Conservation (phyloP, 1,140 invertebrate genomes). For the Pseudomyrmex cubaensis region DNA sequence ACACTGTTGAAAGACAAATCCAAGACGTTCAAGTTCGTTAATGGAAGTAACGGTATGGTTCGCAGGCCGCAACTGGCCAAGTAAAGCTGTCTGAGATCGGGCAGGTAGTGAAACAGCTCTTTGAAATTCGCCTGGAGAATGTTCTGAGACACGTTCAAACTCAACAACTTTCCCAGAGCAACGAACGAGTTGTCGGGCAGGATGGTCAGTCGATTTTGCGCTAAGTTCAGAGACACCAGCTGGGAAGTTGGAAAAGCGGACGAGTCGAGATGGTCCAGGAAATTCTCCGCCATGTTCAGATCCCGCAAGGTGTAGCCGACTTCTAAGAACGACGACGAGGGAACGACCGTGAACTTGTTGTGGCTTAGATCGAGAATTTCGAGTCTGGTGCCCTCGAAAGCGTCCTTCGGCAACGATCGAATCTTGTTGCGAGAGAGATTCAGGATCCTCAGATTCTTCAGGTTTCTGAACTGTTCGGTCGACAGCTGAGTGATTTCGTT, state of each 20-base stretch:
- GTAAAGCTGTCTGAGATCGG: constrained; percentile 91
- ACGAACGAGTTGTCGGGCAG: constrained; percentile 96
- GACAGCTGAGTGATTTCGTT: constrained; percentile 92
- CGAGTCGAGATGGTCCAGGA: constrained; percentile 94
- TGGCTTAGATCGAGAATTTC: constrained; percentile 92
- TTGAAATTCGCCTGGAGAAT: constrained; percentile 94
- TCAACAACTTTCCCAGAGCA: constrained; percentile 91
- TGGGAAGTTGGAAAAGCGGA: constrained; percentile 94
- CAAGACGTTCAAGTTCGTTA: constrained; percentile 90
- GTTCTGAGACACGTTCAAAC: constrained; percentile 93
- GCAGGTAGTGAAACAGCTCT: constrained; percentile 95
- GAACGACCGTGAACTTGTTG: constrained; percentile 92
- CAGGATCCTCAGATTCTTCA: constrained; percentile 90
- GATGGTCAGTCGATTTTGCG: constrained; percentile 92
- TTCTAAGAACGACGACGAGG: constrained; percentile 89
- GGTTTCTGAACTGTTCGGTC: constrained; percentile 92
- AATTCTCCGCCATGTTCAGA: constrained; percentile 92
- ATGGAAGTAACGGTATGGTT: constrained; percentile 89
- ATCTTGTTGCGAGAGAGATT: constrained; percentile 92
- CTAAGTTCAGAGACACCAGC: constrained; percentile 91
- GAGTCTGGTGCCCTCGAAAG: constrained; percentile 92
- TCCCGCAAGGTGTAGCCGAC: constrained; percentile 91
- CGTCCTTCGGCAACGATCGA: constrained; percentile 90
- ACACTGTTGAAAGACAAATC: constrained; percentile 92
- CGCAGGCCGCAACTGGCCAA: constrained; percentile 91